These are phyloP conservation scores for Centroberyx gerrardi DNA, from an alignment of 2,797 vertebrate genomes.

Conservation along the genomic window DNA sequence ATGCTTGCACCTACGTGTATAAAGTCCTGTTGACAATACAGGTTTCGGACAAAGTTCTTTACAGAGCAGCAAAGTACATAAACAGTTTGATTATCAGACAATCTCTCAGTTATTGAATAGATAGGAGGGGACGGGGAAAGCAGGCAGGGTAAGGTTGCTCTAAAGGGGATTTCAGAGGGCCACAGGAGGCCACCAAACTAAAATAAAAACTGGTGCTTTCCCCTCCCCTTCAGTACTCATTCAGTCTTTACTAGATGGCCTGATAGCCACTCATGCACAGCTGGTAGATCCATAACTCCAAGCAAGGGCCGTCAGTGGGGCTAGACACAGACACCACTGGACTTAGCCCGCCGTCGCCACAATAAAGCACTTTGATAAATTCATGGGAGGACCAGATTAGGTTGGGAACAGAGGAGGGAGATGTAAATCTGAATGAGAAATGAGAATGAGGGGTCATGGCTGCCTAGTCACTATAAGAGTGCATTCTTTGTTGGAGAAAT, in stretches of 20 bases:
- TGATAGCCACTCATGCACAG: constrained; percentile 58
- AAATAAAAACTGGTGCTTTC: constrained; percentile 71
- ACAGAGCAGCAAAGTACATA: constrained; percentile 57
- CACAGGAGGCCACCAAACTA: constrained; percentile 63
- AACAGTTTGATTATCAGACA: constrained; percentile 64
- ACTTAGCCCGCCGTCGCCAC: constrained; percentile 3
- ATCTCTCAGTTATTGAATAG: constrained; percentile 62
- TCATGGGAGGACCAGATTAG: constrained; percentile 33
- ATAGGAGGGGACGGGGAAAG: constrained; percentile 35
- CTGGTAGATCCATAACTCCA: constrained; percentile 59
- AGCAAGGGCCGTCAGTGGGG: constrained; percentile 16
- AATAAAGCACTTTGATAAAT: constrained; percentile 56
- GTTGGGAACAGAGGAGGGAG: constrained; percentile 37
- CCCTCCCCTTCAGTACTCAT: constrained; percentile 20
- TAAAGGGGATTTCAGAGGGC: constrained; percentile 64
- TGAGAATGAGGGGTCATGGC: constrained; percentile 12
- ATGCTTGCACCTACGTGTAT: background rate
- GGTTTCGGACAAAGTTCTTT: constrained; percentile 63
- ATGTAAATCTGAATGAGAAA: constrained; percentile 61
- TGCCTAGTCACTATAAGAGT: constrained; percentile 16
- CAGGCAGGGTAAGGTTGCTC: constrained; percentile 36
- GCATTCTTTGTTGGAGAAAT: constrained; percentile 39
- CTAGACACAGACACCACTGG: constrained; percentile 31
- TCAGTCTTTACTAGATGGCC: constrained; percentile 45
- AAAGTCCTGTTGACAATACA: constrained; percentile 56